These are phyloP conservation scores for Tenthredo livida DNA, from an alignment of 2,888 invertebrate genomes.

Conservation along the genomic window DNA sequence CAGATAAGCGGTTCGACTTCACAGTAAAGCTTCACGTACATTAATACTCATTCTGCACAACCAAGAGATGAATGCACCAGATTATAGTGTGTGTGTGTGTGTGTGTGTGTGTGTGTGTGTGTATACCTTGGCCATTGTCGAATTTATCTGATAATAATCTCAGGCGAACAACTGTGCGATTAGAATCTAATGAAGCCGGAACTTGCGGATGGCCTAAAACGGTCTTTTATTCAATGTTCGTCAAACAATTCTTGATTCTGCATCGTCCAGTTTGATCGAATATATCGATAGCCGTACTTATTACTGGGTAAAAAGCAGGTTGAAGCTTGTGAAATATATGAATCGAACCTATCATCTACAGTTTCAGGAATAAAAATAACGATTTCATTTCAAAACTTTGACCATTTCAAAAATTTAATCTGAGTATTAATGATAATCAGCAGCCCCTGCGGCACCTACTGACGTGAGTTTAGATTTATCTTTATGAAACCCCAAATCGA, in stretches of 20 bases:
- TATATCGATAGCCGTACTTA: too few relatives aligned
- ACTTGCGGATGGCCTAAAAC: background rate
- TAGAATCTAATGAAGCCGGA: background rate
- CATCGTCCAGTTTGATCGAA: background rate
- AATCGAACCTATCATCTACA: background rate
- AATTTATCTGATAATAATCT: slow-evolving; percentile 4
- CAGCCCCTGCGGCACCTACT: background rate
- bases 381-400: background rate
- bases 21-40: background rate
- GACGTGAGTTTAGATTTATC: background rate
- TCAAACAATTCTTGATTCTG: background rate
- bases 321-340: background rate
- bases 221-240: background rate
- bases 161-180: background rate
- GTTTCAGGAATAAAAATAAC: background rate
- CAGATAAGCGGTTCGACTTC: background rate
- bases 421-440: background rate
- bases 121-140: background rate
- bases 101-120: background rate
- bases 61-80: background rate
- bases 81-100: background rate
- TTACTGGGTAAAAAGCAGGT: too few relatives aligned
- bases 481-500: background rate
- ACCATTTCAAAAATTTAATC: background rate
- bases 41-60: background rate